Conservation (phyloP, 2,888 invertebrate species). For the Heliconius aoede region DNA sequence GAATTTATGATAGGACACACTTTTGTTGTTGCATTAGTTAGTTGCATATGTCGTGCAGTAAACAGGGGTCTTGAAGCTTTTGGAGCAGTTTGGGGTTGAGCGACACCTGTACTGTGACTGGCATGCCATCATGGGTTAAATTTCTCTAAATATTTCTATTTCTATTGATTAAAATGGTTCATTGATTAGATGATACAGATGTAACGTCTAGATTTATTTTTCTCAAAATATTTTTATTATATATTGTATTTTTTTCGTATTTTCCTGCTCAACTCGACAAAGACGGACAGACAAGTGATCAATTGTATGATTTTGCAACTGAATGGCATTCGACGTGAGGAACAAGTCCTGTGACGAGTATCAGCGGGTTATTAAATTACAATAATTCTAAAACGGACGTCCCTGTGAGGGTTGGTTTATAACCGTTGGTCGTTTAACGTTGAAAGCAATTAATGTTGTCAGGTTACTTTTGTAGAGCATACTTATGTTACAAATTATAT, state of each 20-base stretch:
- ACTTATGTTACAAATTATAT: conserved; percentile 16
- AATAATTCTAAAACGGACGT: conserved; percentile 64
- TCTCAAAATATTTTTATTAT: not conserved
- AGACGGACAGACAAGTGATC: conserved; percentile 73
- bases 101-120: not conserved
- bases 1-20: conserved; percentile 62
- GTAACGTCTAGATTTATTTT: not conserved
- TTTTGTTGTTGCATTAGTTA: conserved; percentile 43
- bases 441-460: conserved; percentile 32
- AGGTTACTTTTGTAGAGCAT: conserved; percentile 14
- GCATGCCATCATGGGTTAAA: too few relatives aligned
- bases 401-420: conserved; percentile 43
- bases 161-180: too few relatives aligned
- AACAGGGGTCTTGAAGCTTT: not conserved
- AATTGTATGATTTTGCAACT: conserved; percentile 72
- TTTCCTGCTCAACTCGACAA: conserved; percentile 53
- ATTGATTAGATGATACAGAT: not conserved
- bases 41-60: not conserved
- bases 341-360: conserved; percentile 55
- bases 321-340: conserved; percentile 64
- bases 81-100: not conserved
- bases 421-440: conserved; percentile 40
- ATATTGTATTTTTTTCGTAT: not conserved
- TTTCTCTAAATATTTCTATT: too few relatives aligned
- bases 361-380: conserved; percentile 77